Conservation (phyloP, 2,113 vertebrate genomes). For the Anguilla japonica region DNA sequence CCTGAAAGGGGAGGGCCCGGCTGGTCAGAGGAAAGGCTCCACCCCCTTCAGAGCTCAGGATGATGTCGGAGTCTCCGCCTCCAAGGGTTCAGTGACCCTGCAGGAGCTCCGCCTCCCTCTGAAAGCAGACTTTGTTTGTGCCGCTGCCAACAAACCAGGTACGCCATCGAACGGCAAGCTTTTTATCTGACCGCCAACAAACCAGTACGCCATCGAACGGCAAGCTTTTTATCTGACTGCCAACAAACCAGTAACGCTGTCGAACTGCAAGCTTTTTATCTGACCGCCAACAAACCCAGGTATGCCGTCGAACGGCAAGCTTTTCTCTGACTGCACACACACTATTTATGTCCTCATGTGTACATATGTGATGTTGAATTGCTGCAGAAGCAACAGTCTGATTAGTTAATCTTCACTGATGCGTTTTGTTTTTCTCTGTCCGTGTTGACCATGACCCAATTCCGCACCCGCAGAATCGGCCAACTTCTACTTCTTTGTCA, state of each 20-base stretch:
- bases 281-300: slow-evolving; percentile 63
- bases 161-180: slow-evolving; percentile 21
- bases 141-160: slow-evolving; percentile 84
- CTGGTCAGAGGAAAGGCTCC: slow-evolving; percentile 61
- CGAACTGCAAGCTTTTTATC: not conserved
- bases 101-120: slow-evolving; percentile 90
- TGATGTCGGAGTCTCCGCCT: slow-evolving; percentile 60
- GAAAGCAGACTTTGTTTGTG: slow-evolving; percentile 93
- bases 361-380: not conserved
- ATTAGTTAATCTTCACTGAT: not conserved
- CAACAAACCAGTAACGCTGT: slow-evolving; percentile 70
- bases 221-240: not conserved
- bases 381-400: not conserved
- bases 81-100: slow-evolving; percentile 83
- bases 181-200: not conserved
- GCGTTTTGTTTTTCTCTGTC: not conserved
- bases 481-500: slow-evolving; percentile 86
- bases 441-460: not conserved
- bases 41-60: slow-evolving; percentile 38
- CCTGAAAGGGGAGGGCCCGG: slow-evolving; percentile 76
- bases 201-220: slow-evolving; percentile 69
- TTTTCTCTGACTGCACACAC: not conserved
- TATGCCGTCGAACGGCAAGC: slow-evolving; percentile 45
- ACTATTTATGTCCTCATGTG: not conserved
- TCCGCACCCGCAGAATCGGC: slow-evolving; percentile 73